Base-by-base conservation (phyloP, 2,888 invertebrate genomes). In the Ornithoptera alexandrae region DNA sequence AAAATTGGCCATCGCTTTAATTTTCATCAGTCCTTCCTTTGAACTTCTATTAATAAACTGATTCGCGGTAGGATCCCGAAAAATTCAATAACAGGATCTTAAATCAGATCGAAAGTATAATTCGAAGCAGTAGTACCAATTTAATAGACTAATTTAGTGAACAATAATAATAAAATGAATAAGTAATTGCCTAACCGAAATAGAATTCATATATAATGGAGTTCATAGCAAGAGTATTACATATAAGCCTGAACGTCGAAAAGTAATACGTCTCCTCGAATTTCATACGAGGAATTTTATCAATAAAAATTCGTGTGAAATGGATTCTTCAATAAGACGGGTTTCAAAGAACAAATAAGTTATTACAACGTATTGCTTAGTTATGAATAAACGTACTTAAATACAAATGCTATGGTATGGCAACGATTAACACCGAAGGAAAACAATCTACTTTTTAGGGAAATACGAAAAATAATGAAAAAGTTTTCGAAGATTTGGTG, bases 71-170 rank as follows among this genome's bases (percentile, higher is more conserved):
- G 24, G 50, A 57, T 58, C 62, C 36, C 65, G 46, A 57, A 62
- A 69, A 69, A 69, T 65, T 69, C 57, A 69, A 69, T 69, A 69
- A 69, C 60, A 65, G n/a, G 62, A 65, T 50, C 36, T 57, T 39
- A 65, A 69, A 69, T 69, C 62, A 69, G 58, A n/a, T 30, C 50
- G 24, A 42, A 30, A 36, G 58, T 65, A 69, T 69, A 65, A 65
- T 65, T 50, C 36, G 69, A 61, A 56, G 61, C 61, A 36, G 61
- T 60, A 22, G 42, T 56, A 65, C 20, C 65, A 65, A 61, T 64
- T 42, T 60, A 61, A 69, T 69, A 65, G 65, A 61, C 56, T 65
- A 57, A 65, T 61, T 69, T 69, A 60, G 3, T 36, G 36, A 53
- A 22, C 56, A 24, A 36, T 39, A 42, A 30, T 53, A 68, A 59